Conservation (phyloP, 2,888 invertebrate species). For the Aproaerema taeniolella region DNA sequence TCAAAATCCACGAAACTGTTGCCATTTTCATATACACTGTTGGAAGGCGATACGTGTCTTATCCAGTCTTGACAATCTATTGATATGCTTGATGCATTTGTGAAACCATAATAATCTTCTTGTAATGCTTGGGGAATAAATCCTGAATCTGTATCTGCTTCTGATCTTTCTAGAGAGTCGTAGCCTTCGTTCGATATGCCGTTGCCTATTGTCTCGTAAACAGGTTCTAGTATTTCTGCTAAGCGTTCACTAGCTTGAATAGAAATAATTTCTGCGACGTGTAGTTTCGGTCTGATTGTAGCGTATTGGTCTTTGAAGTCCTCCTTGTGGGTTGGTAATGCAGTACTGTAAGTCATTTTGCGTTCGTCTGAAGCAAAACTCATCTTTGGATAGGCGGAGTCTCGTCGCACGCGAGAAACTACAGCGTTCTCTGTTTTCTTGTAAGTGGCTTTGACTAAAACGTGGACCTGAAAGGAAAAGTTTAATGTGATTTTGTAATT, state of each 20-base stretch:
- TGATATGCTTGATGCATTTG: conserved; percentile 54
- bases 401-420: conserved; percentile 49
- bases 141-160: conserved; percentile 40
- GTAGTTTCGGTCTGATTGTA: conserved; percentile 45
- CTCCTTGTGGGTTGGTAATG: conserved; percentile 35
- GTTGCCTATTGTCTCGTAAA: conserved; percentile 59
- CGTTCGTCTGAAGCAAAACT: conserved; percentile 43
- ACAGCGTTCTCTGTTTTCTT: conserved; percentile 61
- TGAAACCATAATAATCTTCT: conserved; percentile 53
- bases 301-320: conserved; percentile 39
- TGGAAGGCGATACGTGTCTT: conserved; percentile 47
- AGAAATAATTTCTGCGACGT: conserved; percentile 67
- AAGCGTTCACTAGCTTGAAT: conserved; percentile 61
- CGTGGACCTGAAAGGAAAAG: conserved; percentile 49
- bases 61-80: conserved; percentile 63
- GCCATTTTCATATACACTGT: conserved; percentile 45
- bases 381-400: conserved; percentile 39
- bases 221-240: conserved; percentile 63
- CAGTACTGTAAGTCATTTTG: conserved; percentile 58
- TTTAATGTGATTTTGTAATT: neutral
- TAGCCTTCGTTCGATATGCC: conserved; percentile 48
- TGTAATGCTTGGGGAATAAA: conserved; percentile 33
- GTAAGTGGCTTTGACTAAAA: conserved; percentile 59
- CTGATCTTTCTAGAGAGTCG: conserved; percentile 45
- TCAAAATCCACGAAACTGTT: neutral